Conservation (phyloP, 2,113 vertebrate genomes). For the Ceyx cyanopectus region DNA sequence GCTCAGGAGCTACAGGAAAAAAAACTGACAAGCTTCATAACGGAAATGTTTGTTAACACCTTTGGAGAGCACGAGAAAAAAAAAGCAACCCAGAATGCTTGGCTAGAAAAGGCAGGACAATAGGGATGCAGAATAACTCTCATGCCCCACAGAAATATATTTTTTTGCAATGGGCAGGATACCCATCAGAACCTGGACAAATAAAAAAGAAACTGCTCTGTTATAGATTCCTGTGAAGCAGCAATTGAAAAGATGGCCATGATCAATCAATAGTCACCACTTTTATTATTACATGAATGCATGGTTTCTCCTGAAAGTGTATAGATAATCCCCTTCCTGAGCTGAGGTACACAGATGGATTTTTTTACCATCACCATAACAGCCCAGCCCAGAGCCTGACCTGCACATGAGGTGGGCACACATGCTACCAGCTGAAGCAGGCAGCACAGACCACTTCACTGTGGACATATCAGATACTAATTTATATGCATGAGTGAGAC, state of each 20-base stretch:
- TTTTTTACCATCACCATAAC: accelerated
- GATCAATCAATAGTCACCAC: background rate
- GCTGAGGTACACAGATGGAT: background rate
- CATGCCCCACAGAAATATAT: background rate
- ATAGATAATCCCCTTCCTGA: background rate
- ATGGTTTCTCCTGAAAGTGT: background rate
- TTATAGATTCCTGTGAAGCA: background rate
- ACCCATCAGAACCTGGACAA: background rate
- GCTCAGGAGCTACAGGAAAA: background rate
- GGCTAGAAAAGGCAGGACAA: background rate
- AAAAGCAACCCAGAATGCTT: background rate
- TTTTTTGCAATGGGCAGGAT: background rate
- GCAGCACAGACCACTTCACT: background rate
- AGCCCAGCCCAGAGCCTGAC: accelerated
- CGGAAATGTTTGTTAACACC: background rate
- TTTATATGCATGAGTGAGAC: background rate
- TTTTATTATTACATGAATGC: background rate
- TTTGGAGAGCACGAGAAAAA: background rate
- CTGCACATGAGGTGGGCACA: accelerated
- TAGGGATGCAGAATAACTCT: background rate
- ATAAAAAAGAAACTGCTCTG: background rate
- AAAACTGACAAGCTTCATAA: background rate
- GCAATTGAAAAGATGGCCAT: background rate
- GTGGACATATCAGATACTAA: background rate
- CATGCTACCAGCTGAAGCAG: accelerated